Base-by-base conservation (phyloP, 1,140 invertebrate genomes). In the Brachionus asplanchnoidis region DNA sequence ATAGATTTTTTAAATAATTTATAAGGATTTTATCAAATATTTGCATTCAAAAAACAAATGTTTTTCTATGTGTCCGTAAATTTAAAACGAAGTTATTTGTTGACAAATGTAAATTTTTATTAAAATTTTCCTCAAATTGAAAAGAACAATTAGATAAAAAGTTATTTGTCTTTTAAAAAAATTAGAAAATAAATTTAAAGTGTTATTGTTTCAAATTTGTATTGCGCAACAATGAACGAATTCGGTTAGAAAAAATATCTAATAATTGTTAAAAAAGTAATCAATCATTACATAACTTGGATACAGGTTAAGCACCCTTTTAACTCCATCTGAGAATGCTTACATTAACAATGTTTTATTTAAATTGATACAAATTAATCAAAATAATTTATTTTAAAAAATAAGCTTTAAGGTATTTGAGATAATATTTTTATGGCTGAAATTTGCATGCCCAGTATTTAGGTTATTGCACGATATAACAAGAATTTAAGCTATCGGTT, bases 251-350 rank as follows among this genome's bases (percentile, higher is more conserved):
- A 73, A 70, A 73, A 40, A 73, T 73, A 73, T 73, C 68, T 42
- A 42, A 42, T 73, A 73, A 73, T 73, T 73, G 32, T 73, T 40
- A n/a, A 40, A 60, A 53, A 60, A 20, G 32, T 73, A 73, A 73
- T 73, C 36, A 73, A 73, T 73, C 40, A 73, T 73, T 73, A 40
- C 40, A 42, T 73, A 73, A 73, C 68, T 44, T 73, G 68, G 68
- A 73, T 40, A 73, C 68, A 73, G 68, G 68, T 73, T 44, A 73
- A 73, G 17, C 32, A 42, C 40, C 40, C 17, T 17, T 42, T 73
- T 46, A 42, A 40, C 40, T 60, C 53, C 53, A 20, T 60, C 20
- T 23, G 5, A 60, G 53, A 60, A 20, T 20, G 53, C 53, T 60
- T 60, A 60, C 53, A 60, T 73, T 68, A 68, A 28, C 66, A 32